Conservation (phyloP, 2,888 invertebrate genomes). For the Cryptophagus acutangulus region DNA sequence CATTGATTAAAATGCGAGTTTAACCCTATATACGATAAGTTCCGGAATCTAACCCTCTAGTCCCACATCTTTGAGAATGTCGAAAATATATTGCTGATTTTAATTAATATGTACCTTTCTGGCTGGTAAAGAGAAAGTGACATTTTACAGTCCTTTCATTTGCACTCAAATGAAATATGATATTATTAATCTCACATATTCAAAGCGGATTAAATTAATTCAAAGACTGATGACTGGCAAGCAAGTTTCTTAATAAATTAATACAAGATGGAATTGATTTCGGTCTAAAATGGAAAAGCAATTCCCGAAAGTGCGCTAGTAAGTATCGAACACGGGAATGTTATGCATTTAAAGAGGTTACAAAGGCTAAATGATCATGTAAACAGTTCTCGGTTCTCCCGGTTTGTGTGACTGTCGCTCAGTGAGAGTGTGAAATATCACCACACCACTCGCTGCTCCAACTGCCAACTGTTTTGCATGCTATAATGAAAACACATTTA, state of each 20-base stretch:
- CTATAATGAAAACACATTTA: conserved; percentile 46
- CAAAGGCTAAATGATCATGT: conserved; percentile 45
- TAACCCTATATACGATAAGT: conserved; percentile 29
- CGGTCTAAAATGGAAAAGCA: conserved; percentile 33
- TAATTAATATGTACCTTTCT: conserved; percentile 27
- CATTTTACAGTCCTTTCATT: not conserved
- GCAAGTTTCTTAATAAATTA: conserved; percentile 4
- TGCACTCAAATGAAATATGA: no score
- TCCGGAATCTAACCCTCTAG: no score
- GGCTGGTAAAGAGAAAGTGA: not conserved
- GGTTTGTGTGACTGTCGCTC: conserved; percentile 31
- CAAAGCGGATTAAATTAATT: no score
- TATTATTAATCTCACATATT: no score
- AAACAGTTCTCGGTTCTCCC: conserved; percentile 40
- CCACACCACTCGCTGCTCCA: conserved; percentile 11
- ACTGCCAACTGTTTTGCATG: conserved; percentile 42
- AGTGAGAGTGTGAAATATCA: conserved; percentile 37
- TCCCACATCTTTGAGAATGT: not conserved
- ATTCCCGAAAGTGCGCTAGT: conserved; percentile 38
- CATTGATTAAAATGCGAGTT: conserved; percentile 37
- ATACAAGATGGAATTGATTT: conserved; percentile 17
- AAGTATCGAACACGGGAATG: conserved; percentile 38
- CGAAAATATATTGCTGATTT: conserved; percentile 27
- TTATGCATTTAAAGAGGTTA: conserved; percentile 47
- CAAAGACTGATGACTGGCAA: no score